phyloP scores from a whole-genome alignment of 2,113 vertebrate genomes.

The Pedetes capensis region DNA sequence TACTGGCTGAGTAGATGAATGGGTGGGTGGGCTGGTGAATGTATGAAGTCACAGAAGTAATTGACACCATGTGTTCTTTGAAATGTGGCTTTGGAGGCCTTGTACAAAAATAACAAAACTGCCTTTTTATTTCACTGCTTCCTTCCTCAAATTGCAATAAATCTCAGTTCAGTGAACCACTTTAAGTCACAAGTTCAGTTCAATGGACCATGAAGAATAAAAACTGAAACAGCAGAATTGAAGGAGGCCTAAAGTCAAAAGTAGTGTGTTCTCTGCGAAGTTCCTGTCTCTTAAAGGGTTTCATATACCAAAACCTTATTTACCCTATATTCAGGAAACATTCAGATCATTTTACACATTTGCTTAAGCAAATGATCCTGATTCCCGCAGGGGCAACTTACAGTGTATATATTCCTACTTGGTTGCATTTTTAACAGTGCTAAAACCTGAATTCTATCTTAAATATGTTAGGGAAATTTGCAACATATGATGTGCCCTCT shows the following conservation, averaged over 20 bases:
- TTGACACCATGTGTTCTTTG: background rate
- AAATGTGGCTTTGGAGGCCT: background rate
- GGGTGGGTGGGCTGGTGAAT: background rate
- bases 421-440: background rate
- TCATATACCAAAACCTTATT: conserved; percentile 1
- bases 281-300: conserved; percentile 13
- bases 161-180: conserved; percentile 44
- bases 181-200: conserved; percentile 69
- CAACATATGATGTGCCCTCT: background rate
- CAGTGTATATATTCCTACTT: background rate
- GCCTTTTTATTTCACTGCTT: conserved; percentile 54
- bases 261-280: conserved; percentile 66
- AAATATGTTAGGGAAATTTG: background rate
- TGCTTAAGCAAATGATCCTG: conserved; percentile 30
- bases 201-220: conserved; percentile 70
- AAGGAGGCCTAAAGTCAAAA: conserved; percentile 73
- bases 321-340: background rate
- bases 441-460: conserved; percentile 22
- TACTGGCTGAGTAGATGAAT: background rate
- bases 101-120: conserved; percentile 46
- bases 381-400: background rate
- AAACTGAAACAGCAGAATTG: conserved; percentile 74
- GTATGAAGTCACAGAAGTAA: conserved; percentile 8
- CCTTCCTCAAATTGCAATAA: conserved; percentile 55
- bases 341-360: background rate